Base-by-base conservation (phyloP, 2,113 vertebrate species). In the Myiagra hebetior region DNA sequence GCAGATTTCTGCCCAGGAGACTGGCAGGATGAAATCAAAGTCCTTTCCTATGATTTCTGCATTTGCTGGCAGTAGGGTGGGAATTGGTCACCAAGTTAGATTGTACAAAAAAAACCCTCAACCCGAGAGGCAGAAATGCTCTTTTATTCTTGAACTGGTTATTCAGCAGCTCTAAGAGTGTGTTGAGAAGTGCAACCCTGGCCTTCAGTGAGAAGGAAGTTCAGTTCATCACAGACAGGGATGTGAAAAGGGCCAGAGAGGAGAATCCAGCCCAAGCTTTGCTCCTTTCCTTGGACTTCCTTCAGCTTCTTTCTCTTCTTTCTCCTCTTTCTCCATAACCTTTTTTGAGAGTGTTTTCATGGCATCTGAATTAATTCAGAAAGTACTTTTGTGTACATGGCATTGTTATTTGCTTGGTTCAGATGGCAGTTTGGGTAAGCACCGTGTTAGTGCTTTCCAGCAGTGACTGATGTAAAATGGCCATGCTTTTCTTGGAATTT, bases 101-200 rank as follows among this genome's bases (percentile, higher is more conserved):
- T 23, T 57, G 39, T 26, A 75, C 47, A 73, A 47, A 64, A 64
- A 65, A 56, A 24, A 0, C 2, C 26, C 39, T 37, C 68, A 74
- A 26, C 33, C 26, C 0, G 0, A 85, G 60, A 78, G 65, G 65
- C 80, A 94, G 73, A 79, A 85, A 49, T 70, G 37, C 59, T 86
- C 22, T 76, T 92, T 63, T 68, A 9, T n/a, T 70, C 72, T 90
- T 11, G 3, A n/a, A 59, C 23, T 72, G 65, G 28, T 95, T 93
- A 85, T 96, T 96, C 76, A 92, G 91, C 96, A 95, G 91, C 92
- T 93, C 88, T 94, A 73, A 91, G 44, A 42, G 30, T 2, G 24
- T 76, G 77, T 59, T 53, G 41, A 84, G 56, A 64, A 86, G 72
- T 64, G 15, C 37, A 33, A 15, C 1, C 1, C 11, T 60, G 50